Percentiles rank a stretch among this genome's conserved stretches.
Evolutionary conservation across 2,113 vertebrate species (phyloP).

Genomic region (Dicerorhinus sumatrensis): DNA sequence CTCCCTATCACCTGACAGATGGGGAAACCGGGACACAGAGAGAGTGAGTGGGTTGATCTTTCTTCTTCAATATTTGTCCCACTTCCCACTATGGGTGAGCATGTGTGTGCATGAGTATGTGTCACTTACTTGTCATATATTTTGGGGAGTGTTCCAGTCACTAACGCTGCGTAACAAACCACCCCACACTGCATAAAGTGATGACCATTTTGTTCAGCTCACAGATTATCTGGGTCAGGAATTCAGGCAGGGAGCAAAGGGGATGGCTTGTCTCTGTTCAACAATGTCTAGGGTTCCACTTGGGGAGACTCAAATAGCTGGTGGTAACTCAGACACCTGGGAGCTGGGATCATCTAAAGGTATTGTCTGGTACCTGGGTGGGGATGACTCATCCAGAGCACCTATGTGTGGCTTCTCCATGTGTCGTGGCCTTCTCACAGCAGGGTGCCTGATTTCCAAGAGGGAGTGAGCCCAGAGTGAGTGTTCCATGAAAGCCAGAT

Average conservation of each 20-base stretch:
- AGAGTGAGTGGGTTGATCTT: neutral
- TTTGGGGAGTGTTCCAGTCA: neutral
- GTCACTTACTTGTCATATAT: neutral
- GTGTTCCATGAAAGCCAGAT: neutral
- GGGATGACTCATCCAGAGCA: neutral
- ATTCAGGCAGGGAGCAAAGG: neutral
- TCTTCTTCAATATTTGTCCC: neutral
- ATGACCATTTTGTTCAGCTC: neutral
- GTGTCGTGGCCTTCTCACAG: neutral
- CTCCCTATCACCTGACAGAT: neutral
- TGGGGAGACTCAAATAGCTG: neutral
- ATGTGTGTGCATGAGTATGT: accelerated
- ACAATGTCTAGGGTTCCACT: neutral
- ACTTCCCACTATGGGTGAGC: neutral
- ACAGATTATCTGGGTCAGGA: neutral
- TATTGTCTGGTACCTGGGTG: neutral
- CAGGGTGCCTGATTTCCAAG: neutral
- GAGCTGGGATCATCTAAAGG: neutral
- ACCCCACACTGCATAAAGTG: neutral
- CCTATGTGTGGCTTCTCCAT: neutral
- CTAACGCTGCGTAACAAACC: neutral
- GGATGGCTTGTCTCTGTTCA: neutral
- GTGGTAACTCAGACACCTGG: neutral
- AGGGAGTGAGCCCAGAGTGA: neutral
- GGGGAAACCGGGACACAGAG: neutral